phyloP scores from a whole-genome alignment of 2,113 vertebrate genomes.

The Ctenodactylus gundi region DNA sequence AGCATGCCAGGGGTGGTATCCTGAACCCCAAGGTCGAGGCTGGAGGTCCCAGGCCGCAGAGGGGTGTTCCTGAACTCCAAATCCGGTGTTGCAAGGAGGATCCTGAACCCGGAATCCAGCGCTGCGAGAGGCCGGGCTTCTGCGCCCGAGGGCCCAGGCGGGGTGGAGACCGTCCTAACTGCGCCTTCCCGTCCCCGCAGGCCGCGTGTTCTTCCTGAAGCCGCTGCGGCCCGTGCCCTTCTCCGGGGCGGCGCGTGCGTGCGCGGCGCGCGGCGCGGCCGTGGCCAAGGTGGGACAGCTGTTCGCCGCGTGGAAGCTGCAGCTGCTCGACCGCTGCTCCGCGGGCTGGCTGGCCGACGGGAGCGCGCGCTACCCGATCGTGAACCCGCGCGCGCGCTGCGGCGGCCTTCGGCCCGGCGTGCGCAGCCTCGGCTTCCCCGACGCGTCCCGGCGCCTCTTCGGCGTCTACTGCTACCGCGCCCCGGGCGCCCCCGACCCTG shows the following conservation, averaged over 20 bases:
- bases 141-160: background rate
- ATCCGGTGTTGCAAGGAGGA: background rate
- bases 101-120: background rate
- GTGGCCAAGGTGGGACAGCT: conserved; percentile 96
- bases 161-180: background rate
- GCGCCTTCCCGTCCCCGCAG: conserved; percentile 71
- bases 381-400: conserved; percentile 93
- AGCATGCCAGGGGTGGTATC: too few relatives aligned
- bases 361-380: conserved; percentile 96
- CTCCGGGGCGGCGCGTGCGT: conserved; percentile 89
- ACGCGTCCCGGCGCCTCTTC: conserved; percentile 92
- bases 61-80: too few relatives aligned
- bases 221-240: conserved; percentile 94
- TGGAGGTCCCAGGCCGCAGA: background rate
- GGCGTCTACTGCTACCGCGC: conserved; percentile 93
- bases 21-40: background rate
- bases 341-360: conserved; percentile 95
- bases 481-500: accelerated
- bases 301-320: conserved; percentile 95
- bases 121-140: background rate
- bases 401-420: conserved; percentile 92
- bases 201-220: conserved; percentile 94
- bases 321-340: conserved; percentile 94
- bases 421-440: conserved; percentile 93
- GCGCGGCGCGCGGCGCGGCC: conserved; percentile 85